Evolutionary conservation across 92 coral and sea anemone species (phyloP), one percentile per base, ranked within the genome.

Genomic region (Pocillopora meandrina): DNA sequence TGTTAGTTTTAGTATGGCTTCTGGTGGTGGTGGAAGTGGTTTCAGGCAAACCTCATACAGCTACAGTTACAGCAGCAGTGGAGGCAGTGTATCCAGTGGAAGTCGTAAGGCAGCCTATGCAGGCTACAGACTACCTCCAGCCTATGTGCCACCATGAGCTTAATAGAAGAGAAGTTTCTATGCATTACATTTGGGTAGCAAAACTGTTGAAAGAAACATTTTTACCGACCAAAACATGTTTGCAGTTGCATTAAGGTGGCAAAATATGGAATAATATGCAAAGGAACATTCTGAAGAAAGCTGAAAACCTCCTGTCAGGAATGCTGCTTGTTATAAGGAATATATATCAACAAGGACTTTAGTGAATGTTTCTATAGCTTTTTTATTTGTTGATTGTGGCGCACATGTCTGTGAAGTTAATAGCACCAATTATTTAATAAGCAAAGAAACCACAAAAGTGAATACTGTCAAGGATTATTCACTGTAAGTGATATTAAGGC

Each of bases 81-180:
- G 90, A 23, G 72, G 90, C 72, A 81, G 92, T 77, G 92, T 59
- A 34, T 78, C 91, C 5, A 78, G 90, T 33, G 75, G 79, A 49
- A 77, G 90, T 31, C 66, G 93, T 78, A 94, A 92, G 85, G 89
- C 71, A 19, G 90, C 92, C 1, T 94, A 94, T 81, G 92, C 99
- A 12, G 98, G 99, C 19, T 97, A 97, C 84, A 88, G 99, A 64
- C 94, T 97, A 12, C 99, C 99, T 33, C 99, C 99, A 31, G 98
- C 99, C 18, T 97, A 97, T 74, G 99, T 97, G 14, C 98, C 99
- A 71, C 99, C 98, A 56, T 97, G 88, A 91, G 64, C 70, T 65
- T 35, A 19, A 16, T 12, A n/a, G 18, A 18, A 72, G 20, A 14
- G 56, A 36, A 17, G 18, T 31, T 71, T 34, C 11, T 26, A 33